Evolutionary conservation across 1,140 invertebrate genomes (phyloP).

Genomic region (Maconellicoccus hirsutus): DNA sequence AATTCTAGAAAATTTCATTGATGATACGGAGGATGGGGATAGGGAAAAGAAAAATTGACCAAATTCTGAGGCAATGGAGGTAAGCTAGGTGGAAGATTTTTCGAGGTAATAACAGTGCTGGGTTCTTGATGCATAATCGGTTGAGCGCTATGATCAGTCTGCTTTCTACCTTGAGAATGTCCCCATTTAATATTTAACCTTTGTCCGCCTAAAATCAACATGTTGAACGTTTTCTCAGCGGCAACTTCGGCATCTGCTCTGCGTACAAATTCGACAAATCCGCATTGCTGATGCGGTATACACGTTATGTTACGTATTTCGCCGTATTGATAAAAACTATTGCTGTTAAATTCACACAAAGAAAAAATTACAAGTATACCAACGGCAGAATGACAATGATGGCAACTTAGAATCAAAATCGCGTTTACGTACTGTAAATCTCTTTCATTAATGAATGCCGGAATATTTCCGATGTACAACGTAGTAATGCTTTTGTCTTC

Average conservation of each 20-base stretch:
- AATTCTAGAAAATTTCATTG: no score
- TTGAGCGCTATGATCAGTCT: background rate
- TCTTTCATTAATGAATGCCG: conserved; percentile 77
- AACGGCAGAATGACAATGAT: conserved; percentile 18
- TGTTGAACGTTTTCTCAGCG: conserved; percentile 93
- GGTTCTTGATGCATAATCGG: conserved; percentile 25
- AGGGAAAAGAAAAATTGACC: background rate
- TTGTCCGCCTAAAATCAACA: conserved; percentile 74
- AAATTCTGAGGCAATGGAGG: background rate
- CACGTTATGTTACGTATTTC: conserved; percentile 90
- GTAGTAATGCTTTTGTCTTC: conserved; percentile 95
- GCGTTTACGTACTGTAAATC: conserved; percentile 65
- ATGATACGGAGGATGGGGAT: no score
- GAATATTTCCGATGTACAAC: conserved; percentile 87
- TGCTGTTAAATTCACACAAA: conserved; percentile 38
- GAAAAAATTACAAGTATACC: conserved; percentile 26
- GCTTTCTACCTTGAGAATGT: conserved; percentile 62
- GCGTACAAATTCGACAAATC: conserved; percentile 93
- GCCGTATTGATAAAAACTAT: conserved; percentile 98
- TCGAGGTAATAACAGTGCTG: background rate
- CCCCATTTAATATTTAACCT: conserved; percentile 96
- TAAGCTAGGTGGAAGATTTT: conserved; percentile 10
- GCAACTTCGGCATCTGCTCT: conserved; percentile 80
- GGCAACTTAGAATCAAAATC: background rate
- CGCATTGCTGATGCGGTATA: conserved; percentile 88